phyloP scores from a whole-genome alignment of 1,140 invertebrate species.

The Monomorium pharaonis region DNA sequence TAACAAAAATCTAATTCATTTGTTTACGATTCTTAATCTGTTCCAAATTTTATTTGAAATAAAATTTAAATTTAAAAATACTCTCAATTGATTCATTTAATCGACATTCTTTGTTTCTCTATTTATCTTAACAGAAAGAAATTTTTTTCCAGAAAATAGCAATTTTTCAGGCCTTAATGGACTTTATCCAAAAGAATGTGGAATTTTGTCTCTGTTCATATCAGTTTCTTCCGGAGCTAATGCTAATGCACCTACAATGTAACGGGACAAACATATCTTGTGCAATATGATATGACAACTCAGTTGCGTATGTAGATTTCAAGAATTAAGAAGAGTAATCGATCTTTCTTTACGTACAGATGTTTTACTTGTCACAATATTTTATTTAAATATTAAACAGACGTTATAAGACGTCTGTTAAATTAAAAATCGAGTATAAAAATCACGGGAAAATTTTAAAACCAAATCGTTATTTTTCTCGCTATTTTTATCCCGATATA shows the following conservation, averaged over 20 bases:
- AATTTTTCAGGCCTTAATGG: no score
- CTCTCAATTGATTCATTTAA: no score
- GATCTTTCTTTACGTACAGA: not conserved
- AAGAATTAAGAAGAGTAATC: not conserved
- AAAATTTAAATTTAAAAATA: no score
- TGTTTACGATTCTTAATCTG: no score
- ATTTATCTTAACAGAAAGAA: no score
- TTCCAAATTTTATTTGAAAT: no score
- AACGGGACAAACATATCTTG: not conserved
- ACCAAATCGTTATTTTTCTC: not conserved
- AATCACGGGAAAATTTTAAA: not conserved
- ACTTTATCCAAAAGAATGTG: no score
- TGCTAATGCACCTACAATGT: not conserved
- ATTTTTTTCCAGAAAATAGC: no score
- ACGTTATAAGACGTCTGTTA: not conserved
- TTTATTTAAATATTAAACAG: not conserved
- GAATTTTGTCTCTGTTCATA: no score
- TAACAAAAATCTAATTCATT: no score
- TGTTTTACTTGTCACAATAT: not conserved
- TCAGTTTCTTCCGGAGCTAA: not conserved
- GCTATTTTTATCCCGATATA: not conserved
- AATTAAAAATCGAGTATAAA: not conserved
- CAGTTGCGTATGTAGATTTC: not conserved
- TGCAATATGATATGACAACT: not conserved
- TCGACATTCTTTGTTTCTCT: no score